Evolutionary conservation across 2,113 vertebrate species (phyloP), one percentile per base, ranked within the genome.

Genomic region (Mesitornis unicolor): DNA sequence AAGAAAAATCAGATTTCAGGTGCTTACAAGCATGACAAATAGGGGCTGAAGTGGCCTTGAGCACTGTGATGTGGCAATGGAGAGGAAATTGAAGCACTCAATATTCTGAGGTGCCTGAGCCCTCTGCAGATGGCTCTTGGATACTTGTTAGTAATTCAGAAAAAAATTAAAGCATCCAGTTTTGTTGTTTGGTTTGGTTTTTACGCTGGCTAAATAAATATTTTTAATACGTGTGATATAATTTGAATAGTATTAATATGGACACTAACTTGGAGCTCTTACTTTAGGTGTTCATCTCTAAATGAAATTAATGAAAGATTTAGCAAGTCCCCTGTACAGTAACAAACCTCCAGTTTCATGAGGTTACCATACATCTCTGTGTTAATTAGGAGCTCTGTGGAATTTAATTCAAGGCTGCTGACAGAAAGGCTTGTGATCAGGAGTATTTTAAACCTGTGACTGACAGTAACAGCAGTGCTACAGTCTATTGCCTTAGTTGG

Each of bases 391-490:
- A 96, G 70, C 51, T 89, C 71, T 78, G 40, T 50, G 81, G 94
- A 95, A 97, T 98, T 97, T 97, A 97, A 97, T 96, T 96, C 93
- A 83, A 78, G 35, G 54, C 26, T 97, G 83, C 86, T 96, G 92
- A 96, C 93, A 93, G 95, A 95, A 98, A 91, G 76, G 91, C 36
- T 76, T 59, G 47, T 84, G 86, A 90, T 48, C 47, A 78, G 82
- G 80, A 84, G 87, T 87, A 96, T 95, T 97, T 97, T 97, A 97
- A 96, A 95, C 65, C 77, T 71, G 38, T 95, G 97, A 96, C 87
- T 90, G 91, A 97, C 92, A 97, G 94, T 84, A 79, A 92, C 95
- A 97, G 93, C 87, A 90, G 97, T 45, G 87, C 68, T 88, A 42
- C 43, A 19, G 18, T 60, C 29, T 51, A 82, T 36, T 77, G 84